Evolutionary conservation across 2,888 invertebrate genomes (phyloP), one percentile per base, ranked within the genome.

Genomic region (Apotomis turbidana): DNA sequence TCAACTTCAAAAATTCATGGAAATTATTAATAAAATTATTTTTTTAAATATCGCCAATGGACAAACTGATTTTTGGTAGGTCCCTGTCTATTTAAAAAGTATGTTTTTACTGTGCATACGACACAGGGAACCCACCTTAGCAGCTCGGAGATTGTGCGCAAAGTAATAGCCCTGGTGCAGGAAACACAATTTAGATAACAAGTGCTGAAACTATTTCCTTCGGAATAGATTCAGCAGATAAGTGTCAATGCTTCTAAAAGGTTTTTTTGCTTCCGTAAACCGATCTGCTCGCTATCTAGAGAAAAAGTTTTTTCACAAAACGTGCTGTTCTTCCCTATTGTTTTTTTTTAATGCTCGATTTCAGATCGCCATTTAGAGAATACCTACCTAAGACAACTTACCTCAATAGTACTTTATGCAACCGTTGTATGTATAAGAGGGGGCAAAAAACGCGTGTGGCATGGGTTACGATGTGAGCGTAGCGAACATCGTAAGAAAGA

Each of bases 171-270:
- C 27, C 54, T 49, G 64, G 66, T 66, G 60, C 44, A 68, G 27
- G 60, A 60, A 60, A 64, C 6, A 54, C 70, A 70, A 68, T 70
- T 70, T 59, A 70, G 70, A 70, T 70, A 70, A 70, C 52, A 70
- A n/a, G 55, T 38, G 58, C 44, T 54, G 64, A 27, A 70, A 71
- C 70, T 71, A 71, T 66, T 71, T 66, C 60, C 70, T 60, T 54
- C 10, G 27, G 63, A 9, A 64, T 46, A 54, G 44, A 64, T 59
- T 59, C 59, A 64, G 63, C 9, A 62, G 69, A 52, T 51, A 63
- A 58, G 57, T 52, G 63, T 58, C 63, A 58, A 55, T 55, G 44
- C 62, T 58, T 63, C 49, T 49, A 58, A 58, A 52, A 60, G 63
- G 44, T 59, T 51, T 51, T 70, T 52, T 59, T 64, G 41, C 36